Conservation (phyloP, 2,113 vertebrate genomes). For the Brachyhypopomus gauderio region DNA sequence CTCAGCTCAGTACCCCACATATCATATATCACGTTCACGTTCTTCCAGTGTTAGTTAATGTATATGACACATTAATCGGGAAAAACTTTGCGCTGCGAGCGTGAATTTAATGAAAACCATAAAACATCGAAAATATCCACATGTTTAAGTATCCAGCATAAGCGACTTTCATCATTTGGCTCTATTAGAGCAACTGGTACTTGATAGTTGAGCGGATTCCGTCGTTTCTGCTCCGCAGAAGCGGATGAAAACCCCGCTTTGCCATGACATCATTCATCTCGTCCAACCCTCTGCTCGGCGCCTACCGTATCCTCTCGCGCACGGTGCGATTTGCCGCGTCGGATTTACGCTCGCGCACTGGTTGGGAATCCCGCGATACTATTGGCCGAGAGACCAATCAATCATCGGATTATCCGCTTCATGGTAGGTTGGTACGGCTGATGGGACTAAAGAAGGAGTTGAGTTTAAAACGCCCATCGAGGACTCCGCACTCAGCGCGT, state of each 20-base stretch:
- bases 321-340: background rate
- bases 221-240: background rate
- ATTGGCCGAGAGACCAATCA: slow-evolving; percentile 64
- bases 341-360: background rate
- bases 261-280: slow-evolving; percentile 63
- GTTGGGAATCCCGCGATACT: slow-evolving; percentile 1
- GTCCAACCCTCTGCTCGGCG: slow-evolving; percentile 20
- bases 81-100: no score
- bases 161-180: background rate
- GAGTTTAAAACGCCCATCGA: slow-evolving; percentile 65
- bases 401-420: slow-evolving; percentile 58
- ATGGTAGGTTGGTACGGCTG: slow-evolving; percentile 64
- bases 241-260: slow-evolving; percentile 49
- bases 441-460: slow-evolving; percentile 40
- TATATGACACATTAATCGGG: no score
- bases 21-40: no score
- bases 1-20: no score
- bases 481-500: slow-evolving; percentile 56
- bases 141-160: no score
- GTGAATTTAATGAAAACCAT: no score
- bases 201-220: background rate
- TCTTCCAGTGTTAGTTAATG: no score
- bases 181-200: background rate
- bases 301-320: background rate
- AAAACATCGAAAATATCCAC: no score